Conservation (phyloP, 2,888 invertebrate species). For the Megaustenia siamemsis region DNA sequence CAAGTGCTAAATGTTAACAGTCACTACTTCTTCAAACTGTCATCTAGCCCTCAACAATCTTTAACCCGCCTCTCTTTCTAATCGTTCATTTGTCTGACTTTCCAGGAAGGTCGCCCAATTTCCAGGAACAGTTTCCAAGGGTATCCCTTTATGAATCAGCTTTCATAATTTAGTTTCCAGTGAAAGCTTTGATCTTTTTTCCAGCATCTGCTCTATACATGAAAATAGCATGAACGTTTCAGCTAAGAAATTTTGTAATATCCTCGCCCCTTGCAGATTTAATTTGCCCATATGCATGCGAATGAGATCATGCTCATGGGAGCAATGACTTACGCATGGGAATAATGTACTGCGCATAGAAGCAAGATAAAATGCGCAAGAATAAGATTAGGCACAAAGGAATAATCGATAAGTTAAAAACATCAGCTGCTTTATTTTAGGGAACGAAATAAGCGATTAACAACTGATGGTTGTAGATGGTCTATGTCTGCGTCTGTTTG, state of each 20-base stretch:
- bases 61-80: no score
- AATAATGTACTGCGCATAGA: background rate
- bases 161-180: background rate
- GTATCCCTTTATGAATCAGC: background rate
- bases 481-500: background rate
- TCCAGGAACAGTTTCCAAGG: background rate
- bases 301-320: background rate
- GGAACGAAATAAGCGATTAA: background rate
- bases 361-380: background rate
- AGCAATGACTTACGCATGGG: background rate
- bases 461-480: background rate
- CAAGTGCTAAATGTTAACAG: no score
- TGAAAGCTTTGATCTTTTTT: background rate
- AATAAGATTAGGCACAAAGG: constrained; percentile 6
- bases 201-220: background rate
- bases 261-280: background rate
- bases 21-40: no score
- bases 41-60: background rate
- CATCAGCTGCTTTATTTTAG: background rate
- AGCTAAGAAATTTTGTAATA: background rate
- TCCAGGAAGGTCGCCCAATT: background rate
- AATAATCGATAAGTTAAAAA: background rate
- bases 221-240: background rate
- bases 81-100: background rate
- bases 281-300: background rate